Evolutionary conservation across 2,797 vertebrate species (phyloP).

Genomic region (Tarsius wallacei): DNA sequence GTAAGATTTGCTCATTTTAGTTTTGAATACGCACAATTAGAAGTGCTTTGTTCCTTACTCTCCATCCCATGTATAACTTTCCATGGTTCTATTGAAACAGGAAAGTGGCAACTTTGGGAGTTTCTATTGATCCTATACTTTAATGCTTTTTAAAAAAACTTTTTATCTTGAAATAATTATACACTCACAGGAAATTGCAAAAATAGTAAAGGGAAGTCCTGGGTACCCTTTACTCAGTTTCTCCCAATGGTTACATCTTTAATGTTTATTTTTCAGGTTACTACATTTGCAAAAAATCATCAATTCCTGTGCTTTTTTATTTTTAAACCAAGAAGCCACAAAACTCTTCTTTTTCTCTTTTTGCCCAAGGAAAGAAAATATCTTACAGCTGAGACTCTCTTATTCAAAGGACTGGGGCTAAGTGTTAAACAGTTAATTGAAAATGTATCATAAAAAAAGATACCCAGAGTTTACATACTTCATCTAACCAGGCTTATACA

Average conservation of each 20-base stretch:
- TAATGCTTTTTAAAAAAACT: neutral
- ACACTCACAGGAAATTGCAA: neutral
- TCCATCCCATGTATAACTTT: neutral
- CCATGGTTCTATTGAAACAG: neutral
- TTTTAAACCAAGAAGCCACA: neutral
- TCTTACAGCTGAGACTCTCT: neutral
- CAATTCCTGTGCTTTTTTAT: neutral
- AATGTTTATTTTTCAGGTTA: neutral
- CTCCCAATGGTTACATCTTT: neutral
- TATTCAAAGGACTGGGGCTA: neutral
- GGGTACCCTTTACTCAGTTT: neutral
- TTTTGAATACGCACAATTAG: too few relatives aligned
- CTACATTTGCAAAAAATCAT: neutral
- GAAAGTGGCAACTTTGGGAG: neutral
- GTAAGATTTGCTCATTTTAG: neutral
- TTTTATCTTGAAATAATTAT: constrained; percentile 41
- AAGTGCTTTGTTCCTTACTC: too few relatives aligned
- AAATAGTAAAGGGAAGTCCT: neutral
- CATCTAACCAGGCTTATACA: constrained; percentile 1
- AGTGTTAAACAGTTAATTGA: constrained; percentile 28
- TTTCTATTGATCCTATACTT: neutral
- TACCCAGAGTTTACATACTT: neutral
- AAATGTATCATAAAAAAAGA: constrained; percentile 14
- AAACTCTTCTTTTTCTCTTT: neutral
- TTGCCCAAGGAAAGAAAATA: neutral